A percentile compares a stretch with the other conserved stretches of the same genome.
phyloP scores from a whole-genome alignment of 1,140 invertebrate genomes.

The Achroia grisella region DNA sequence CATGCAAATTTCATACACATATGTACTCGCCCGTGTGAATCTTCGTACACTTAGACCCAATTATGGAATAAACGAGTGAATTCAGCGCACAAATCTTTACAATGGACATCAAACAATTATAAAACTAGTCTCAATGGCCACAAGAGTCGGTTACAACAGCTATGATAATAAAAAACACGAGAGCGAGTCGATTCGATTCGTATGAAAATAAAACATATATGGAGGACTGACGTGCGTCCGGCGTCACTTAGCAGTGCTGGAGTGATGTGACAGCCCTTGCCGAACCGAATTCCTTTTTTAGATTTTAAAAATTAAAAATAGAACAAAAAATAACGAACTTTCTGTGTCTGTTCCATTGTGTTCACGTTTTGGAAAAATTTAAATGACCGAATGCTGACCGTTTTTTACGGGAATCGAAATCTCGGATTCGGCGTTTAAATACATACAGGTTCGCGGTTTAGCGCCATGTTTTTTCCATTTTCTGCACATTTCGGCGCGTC shows the following conservation, averaged over 20 bases:
- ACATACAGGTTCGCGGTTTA: conserved; percentile 70
- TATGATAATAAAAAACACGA: conserved; percentile 63
- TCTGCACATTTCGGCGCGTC: conserved; percentile 53
- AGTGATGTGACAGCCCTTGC: conserved; percentile 70
- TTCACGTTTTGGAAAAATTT: conserved; percentile 71
- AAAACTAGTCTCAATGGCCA: conserved; percentile 45
- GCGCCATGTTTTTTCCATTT: conserved; percentile 71
- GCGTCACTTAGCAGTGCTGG: conserved; percentile 71
- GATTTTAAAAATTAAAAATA: conserved; percentile 61
- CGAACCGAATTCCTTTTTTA: conserved; percentile 66
- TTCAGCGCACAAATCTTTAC: no score
- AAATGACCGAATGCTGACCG: conserved; percentile 58
- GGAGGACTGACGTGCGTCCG: conserved; percentile 63
- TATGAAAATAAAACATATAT: conserved; percentile 66
- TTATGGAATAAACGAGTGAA: no score
- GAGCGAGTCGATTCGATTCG: conserved; percentile 47
- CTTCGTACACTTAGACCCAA: no score
- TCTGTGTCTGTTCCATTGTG: conserved; percentile 68
- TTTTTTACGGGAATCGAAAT: conserved; percentile 48
- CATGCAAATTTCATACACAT: no score
- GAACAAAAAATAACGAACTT: conserved; percentile 40
- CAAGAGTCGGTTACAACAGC: conserved; percentile 42
- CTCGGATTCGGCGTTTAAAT: conserved; percentile 68
- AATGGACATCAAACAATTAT: not conserved
- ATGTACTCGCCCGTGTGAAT: no score